Evolutionary conservation across 1,140 invertebrate genomes (phyloP), one percentile per base, ranked within the genome.

Genomic region (Brachionus koreanus): DNA sequence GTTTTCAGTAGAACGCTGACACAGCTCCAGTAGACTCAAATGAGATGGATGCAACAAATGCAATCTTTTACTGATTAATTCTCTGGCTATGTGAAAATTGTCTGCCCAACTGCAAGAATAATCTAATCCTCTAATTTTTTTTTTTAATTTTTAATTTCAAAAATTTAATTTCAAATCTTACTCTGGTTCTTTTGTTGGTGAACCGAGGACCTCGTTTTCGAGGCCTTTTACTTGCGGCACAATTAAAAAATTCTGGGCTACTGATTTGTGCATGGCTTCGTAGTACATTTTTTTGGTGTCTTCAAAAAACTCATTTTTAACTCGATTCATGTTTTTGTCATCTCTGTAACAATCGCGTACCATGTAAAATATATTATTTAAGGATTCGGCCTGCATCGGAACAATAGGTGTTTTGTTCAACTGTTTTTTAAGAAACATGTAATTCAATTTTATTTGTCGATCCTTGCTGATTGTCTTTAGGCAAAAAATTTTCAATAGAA

Each of bases 221-320:
- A 88, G 57, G 46, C 88, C 88, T 83, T 86, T 86, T 6, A 88
- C 86, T 46, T 85, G 83, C 29, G 88, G 88, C 69, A 86, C 87
- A 19, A 88, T 84, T 23, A 88, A 83, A 9, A 86, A 85, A 84
- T 86, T 86, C 85, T 88, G 88, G 9, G 88, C 87, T 87, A 87
- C 87, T n/a, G 87, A 88, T 83, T 87, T 87, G 81, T 88, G 87
- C 86, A 89, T 88, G 83, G 87, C 88, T 39, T 84, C 81, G 12
- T 82, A 83, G 84, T 85, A 89, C 81, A 87, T 85, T 74, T 81
- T 84, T 72, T 84, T 84, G 37, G 88, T 84, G 82, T 89, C 88
- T 25, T 84, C 83, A 81, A 88, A 87, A 13, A 88, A 83, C 33
- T 87, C 85, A 6, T 83, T 76, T 10, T 87, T 84, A 3, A 85